Evolutionary conservation across 1,140 invertebrate genomes (phyloP).

Genomic region (Ceratina australensis): DNA sequence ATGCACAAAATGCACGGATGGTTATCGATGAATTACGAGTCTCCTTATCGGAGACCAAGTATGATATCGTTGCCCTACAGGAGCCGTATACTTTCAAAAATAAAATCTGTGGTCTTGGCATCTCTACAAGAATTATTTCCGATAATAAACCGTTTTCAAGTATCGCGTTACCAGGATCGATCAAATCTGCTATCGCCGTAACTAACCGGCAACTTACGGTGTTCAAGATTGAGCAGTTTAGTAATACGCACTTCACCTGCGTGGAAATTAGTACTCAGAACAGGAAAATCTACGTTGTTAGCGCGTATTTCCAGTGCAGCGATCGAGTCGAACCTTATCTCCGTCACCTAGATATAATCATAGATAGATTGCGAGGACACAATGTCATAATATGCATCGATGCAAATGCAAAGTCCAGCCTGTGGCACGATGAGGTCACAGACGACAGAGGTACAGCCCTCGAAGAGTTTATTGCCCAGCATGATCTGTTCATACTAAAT

Average conservation of each 20-base stretch:
- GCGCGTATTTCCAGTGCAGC: neutral
- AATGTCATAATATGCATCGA: conserved; percentile 32
- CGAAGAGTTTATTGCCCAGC: conserved; percentile 22
- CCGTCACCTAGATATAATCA: neutral
- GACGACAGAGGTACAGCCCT: conserved; percentile 29
- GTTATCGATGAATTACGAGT: neutral
- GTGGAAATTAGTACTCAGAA: neutral
- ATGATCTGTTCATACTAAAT: neutral
- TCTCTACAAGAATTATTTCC: neutral
- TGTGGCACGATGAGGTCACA: conserved; percentile 7
- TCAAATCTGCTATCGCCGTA: neutral
- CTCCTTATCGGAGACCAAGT: neutral
- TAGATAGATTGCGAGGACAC: conserved; percentile 19
- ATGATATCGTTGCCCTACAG: neutral
- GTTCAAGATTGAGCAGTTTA: neutral
- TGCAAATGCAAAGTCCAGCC: conserved; percentile 12
- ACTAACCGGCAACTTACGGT: neutral
- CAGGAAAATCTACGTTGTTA: neutral
- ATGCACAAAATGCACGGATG: neutral
- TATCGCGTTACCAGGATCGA: neutral
- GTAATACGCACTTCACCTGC: neutral
- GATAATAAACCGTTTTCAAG: neutral
- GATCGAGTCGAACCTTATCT: neutral
- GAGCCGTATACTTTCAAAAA: neutral
- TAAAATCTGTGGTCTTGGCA: neutral